phyloP scores from a whole-genome alignment of 2,113 vertebrate genomes.

The Thalassarche chlororhynchos region DNA sequence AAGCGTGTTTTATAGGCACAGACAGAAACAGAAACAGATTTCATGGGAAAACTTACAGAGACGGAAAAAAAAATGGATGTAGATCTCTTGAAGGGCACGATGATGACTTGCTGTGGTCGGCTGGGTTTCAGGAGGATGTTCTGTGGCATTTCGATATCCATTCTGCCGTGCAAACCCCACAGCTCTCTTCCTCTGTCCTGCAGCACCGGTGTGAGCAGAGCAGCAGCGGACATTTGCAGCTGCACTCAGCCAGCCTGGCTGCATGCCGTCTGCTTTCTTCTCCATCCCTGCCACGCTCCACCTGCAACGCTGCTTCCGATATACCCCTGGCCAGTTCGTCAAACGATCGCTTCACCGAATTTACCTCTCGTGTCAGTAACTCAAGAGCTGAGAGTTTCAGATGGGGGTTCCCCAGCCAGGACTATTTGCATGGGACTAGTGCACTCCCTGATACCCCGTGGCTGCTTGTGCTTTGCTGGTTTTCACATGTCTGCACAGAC shows the following conservation, averaged over 20 bases:
- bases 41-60: background rate
- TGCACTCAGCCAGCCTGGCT: background rate
- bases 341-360: background rate
- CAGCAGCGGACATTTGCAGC: background rate
- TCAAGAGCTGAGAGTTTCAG: background rate
- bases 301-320: background rate
- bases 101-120: background rate
- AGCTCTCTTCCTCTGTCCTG: background rate
- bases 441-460: background rate
- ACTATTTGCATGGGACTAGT: rapidly evolving
- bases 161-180: background rate
- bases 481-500: background rate
- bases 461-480: background rate
- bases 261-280: background rate
- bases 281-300: background rate
- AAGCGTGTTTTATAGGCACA: background rate
- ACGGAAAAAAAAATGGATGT: background rate
- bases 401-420: background rate
- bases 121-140: background rate
- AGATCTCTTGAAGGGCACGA: background rate
- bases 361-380: background rate
- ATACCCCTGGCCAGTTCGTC: rapidly evolving
- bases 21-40: background rate
- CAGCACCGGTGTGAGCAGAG: background rate
- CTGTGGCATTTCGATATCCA: background rate